phyloP scores from a whole-genome alignment of 2,113 vertebrate genomes.

The Petroica traversi region DNA sequence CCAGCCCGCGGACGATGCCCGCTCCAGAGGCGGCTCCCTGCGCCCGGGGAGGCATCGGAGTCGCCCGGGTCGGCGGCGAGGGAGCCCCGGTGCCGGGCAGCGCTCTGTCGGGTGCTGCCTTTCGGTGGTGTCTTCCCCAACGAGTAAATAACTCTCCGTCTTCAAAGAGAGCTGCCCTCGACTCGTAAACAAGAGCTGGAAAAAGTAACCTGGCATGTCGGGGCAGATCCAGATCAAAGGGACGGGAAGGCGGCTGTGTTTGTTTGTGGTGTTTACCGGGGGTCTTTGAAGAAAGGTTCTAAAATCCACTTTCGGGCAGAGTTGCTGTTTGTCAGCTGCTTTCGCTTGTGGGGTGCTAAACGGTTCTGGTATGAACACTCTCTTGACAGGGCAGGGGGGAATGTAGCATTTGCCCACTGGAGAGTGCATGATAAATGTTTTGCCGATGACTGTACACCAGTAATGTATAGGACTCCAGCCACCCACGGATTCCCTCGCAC shows the following conservation, averaged over 20 bases:
- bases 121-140: not conserved
- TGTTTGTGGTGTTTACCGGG: slow-evolving; percentile 49
- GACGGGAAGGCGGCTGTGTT: slow-evolving; percentile 9
- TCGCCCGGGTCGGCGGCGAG: not conserved
- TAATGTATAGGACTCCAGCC: slow-evolving; percentile 70
- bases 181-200: slow-evolving; percentile 56
- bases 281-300: slow-evolving; percentile 41
- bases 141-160: not conserved
- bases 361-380: slow-evolving; percentile 72
- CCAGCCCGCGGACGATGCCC: not conserved
- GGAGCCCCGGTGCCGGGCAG: not conserved
- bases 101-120: not conserved
- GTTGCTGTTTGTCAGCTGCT: slow-evolving; percentile 63
- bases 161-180: slow-evolving; percentile 33
- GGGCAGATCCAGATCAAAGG: slow-evolving; percentile 57
- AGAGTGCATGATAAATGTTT: slow-evolving; percentile 90
- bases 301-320: slow-evolving; percentile 12
- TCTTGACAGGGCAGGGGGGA: slow-evolving; percentile 84
- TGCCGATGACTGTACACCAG: slow-evolving; percentile 79
- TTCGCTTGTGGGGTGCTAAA: slow-evolving; percentile 49
- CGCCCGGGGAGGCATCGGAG: not conserved
- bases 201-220: slow-evolving; percentile 41
- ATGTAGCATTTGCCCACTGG: slow-evolving; percentile 87
- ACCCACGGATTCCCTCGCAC: slow-evolving; percentile 75
- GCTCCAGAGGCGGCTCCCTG: not conserved